These are phyloP conservation scores for Chrosomus eos DNA, from an alignment of 2,797 vertebrate species.

Conservation along the genomic window DNA sequence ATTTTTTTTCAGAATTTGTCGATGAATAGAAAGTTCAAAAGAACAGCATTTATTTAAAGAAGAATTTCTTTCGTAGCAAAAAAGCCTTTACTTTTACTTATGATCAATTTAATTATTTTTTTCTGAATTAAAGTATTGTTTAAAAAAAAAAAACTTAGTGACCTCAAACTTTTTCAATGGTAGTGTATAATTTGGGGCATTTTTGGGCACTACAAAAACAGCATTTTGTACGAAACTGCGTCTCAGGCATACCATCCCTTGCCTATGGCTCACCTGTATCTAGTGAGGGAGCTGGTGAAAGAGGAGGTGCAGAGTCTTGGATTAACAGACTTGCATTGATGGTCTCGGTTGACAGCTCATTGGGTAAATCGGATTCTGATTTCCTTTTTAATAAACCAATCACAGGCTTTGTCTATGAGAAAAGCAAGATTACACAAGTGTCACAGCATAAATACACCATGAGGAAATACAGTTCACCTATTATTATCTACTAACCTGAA, in stretches of 20 bases:
- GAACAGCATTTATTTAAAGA: neutral
- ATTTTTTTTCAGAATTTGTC: neutral
- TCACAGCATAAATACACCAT: neutral
- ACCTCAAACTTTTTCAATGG: neutral
- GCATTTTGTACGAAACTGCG: neutral
- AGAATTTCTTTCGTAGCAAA: neutral
- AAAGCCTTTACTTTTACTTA: neutral
- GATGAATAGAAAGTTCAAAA: neutral
- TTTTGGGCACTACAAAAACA: neutral
- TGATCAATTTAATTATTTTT: neutral
- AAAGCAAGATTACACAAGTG: neutral
- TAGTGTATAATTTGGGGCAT: neutral
- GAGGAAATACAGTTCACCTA: neutral
- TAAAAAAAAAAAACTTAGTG: neutral
- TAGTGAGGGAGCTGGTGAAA: slow-evolving; percentile 77
- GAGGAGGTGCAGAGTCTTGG: slow-evolving; percentile 77
- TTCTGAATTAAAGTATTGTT: neutral
- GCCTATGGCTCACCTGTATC: slow-evolving; percentile 68
- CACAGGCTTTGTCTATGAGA: slow-evolving; percentile 82
- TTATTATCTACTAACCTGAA: slow-evolving; percentile 75
- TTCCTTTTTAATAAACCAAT: slow-evolving; percentile 88
- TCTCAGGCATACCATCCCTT: neutral
- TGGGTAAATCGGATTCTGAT: slow-evolving; percentile 88
- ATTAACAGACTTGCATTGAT: slow-evolving; percentile 66
- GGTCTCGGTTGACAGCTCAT: slow-evolving; percentile 72